A percentile compares a stretch with the other conserved stretches of the same genome.
Evolutionary conservation across 2,113 vertebrate genomes (phyloP).

Genomic region (Silurus glanis): DNA sequence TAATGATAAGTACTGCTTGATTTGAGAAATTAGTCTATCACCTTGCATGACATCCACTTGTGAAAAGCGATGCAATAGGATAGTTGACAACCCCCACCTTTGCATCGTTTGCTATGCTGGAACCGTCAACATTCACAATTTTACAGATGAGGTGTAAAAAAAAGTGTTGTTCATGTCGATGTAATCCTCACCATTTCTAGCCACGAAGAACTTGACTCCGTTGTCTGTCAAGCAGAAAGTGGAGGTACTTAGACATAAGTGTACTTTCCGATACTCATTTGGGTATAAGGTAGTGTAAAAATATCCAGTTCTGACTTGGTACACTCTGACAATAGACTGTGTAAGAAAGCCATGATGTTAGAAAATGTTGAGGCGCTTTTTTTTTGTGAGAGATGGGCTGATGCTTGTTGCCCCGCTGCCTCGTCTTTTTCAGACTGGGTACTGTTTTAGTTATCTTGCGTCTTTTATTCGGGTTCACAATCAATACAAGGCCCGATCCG

Average conservation of each 20-base stretch:
- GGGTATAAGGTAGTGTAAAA: background rate
- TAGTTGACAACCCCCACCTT: no score
- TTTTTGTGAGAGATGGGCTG: background rate
- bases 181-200: no score
- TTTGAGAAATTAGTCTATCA: background rate
- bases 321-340: background rate
- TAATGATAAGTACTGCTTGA: background rate
- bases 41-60: background rate
- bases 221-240: background rate
- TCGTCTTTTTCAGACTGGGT: background rate
- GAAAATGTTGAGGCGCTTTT: background rate
- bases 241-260: no score
- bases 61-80: no score
- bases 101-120: no score
- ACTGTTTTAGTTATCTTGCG: background rate
- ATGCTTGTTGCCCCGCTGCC: background rate
- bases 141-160: no score
- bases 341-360: constrained; percentile 5
- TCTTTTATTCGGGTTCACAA: background rate
- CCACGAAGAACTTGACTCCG: background rate
- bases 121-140: no score
- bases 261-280: no score
- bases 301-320: background rate
- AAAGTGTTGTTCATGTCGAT: no score
- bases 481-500: background rate